Percentiles rank a stretch among this genome's conserved stretches.
Conservation (phyloP, 2,113 vertebrate species). For the Hippolais icterina region DNA sequence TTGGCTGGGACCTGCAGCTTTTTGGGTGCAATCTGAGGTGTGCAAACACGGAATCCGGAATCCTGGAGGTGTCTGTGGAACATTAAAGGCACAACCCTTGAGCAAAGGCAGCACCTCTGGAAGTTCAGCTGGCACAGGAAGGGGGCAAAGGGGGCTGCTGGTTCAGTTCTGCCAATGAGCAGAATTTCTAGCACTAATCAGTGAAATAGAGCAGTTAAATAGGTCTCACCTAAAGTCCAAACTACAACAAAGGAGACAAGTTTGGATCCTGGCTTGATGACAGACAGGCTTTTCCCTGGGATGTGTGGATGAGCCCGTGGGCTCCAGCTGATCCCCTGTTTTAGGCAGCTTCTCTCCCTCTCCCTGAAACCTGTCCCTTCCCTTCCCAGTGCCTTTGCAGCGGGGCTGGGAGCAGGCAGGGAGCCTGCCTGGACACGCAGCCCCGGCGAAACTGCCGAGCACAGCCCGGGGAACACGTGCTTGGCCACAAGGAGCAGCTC, state of each 20-base stretch:
- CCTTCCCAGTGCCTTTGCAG: neutral
- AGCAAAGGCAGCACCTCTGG: neutral
- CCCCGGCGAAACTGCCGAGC: slow-evolving; percentile 13
- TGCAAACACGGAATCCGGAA: neutral
- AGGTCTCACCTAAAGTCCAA: neutral
- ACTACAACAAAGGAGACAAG: neutral
- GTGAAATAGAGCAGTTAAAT: neutral
- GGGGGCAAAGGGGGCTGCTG: neutral
- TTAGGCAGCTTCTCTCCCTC: neutral
- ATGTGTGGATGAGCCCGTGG: neutral
- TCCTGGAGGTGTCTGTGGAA: neutral
- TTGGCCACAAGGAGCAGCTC: slow-evolving; percentile 51
- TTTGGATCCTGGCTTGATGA: neutral
- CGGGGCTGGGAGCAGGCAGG: neutral
- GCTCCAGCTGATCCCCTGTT: neutral
- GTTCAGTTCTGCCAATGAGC: neutral
- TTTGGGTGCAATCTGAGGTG: neutral
- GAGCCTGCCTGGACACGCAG: slow-evolving; percentile 56
- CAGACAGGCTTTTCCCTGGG: neutral
- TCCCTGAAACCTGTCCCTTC: slow-evolving; percentile 26
- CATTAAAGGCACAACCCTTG: neutral
- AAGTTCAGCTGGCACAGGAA: neutral
- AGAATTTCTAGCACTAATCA: neutral
- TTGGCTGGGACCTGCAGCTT: neutral
- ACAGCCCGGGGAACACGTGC: slow-evolving; percentile 18